Base-by-base conservation (phyloP, 2,113 vertebrate species). In the Tragelaphus strepsiceros region DNA sequence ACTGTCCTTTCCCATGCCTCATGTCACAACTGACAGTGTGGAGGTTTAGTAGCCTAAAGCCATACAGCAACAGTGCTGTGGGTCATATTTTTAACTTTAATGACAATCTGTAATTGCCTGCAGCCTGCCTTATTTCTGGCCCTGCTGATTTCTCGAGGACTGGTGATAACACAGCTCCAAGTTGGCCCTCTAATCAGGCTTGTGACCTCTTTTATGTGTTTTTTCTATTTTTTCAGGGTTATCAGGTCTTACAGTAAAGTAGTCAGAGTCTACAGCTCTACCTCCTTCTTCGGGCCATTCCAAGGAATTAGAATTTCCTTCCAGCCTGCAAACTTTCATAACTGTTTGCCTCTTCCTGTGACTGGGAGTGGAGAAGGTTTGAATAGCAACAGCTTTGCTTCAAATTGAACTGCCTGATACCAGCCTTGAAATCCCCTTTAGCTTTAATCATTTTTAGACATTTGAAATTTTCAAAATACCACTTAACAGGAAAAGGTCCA, bases 71-170 rank as follows among this genome's bases (percentile, higher is more conserved):
- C 74, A 87, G 95, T 64, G 86, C 97, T 96, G 39, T 86, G 95
- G 97, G 97, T 97, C 92, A 87, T 88, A 95, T 97, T 96, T 96
- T 96, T 98, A 93, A 95, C 97, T 98, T 93, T 91, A 97, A 91
- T 97, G 88, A 94, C 92, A 89, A 97, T 95, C 95, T 97, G 92
- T 96, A 88, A 96, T 97, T 97, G 96, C 98, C 98, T 97, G 97
- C 96, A 98, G 98, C 92, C 94, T 96, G 97, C 95, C 92, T 97
- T 58, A 92, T 83, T 98, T 96, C 95, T 92, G 92, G 77, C 83
- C 96, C 93, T 92, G 94, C 95, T 96, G 96, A 91, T 96, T 97
- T 98, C 90, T 94, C 80, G 67, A 92, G 77, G 85, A 86, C 82
- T 88, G 96, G 92, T 96, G 97, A 97, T 96, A 97, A 94, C 92